Evolutionary conservation across 2,888 invertebrate genomes (phyloP).

Genomic region (Nephrocerus scutellatus): DNA sequence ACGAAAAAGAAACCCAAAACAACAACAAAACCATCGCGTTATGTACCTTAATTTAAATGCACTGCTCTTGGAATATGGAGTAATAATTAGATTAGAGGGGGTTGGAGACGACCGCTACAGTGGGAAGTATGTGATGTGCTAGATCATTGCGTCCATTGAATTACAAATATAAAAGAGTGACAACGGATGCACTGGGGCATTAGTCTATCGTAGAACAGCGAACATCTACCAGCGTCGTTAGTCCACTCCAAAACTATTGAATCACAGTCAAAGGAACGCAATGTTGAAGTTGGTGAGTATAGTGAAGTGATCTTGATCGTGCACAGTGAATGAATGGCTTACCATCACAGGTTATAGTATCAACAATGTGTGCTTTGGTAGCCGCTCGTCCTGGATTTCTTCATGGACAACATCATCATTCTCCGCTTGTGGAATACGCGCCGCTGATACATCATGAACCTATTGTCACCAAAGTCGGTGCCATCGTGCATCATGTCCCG

Average conservation of each 20-base stretch:
- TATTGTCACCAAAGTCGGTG: constrained; percentile 38
- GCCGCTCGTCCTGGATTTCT: constrained; percentile 41
- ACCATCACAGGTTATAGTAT: constrained; percentile 12
- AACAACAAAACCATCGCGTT: too few relatives aligned
- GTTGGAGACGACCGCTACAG: too few relatives aligned
- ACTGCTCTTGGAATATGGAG: constrained; percentile 26
- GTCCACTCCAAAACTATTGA: too few relatives aligned
- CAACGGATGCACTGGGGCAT: constrained; percentile 31
- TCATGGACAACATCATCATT: constrained; percentile 38
- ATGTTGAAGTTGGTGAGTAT: constrained; percentile 26
- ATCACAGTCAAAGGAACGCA: constrained; percentile 11
- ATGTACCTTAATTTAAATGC: too few relatives aligned
- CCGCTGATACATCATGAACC: constrained; percentile 21
- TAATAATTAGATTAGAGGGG: constrained; percentile 25
- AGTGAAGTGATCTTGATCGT: background rate
- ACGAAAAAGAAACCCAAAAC: too few relatives aligned
- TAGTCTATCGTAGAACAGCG: too few relatives aligned
- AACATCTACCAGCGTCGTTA: too few relatives aligned
- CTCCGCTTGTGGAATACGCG: constrained; percentile 30
- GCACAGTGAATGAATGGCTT: constrained; percentile 16
- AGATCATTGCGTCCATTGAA: too few relatives aligned
- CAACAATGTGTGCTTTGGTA: constrained; percentile 23
- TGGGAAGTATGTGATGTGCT: too few relatives aligned
- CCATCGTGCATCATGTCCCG: constrained; percentile 38
- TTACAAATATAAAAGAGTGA: constrained; percentile 38